Percentiles rank a stretch among this genome's conserved stretches.
Conservation (phyloP, 2,888 invertebrate species). For the Hemithea aestivaria region DNA sequence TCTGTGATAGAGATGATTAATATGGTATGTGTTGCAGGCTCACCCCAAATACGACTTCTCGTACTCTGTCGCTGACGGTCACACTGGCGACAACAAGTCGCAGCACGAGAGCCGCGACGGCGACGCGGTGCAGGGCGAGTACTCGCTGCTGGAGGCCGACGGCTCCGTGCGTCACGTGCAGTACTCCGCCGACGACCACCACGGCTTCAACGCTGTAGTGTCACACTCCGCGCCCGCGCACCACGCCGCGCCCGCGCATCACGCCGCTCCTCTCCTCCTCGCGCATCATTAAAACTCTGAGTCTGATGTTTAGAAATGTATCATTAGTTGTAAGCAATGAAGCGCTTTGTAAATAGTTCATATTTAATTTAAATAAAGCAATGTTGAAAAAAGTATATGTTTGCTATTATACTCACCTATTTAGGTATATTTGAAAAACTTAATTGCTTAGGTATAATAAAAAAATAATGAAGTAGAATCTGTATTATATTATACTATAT, state of each 20-base stretch:
- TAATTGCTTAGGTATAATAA: no score
- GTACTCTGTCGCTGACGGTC: conserved; percentile 64
- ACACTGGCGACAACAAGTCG: conserved; percentile 77
- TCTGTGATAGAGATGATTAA: not conserved
- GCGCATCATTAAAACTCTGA: conserved; percentile 39
- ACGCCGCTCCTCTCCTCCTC: conserved; percentile 35
- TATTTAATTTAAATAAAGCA: conserved; percentile 29
- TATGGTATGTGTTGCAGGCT: conserved; percentile 14
- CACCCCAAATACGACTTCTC: conserved; percentile 33
- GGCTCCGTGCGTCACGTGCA: conserved; percentile 60
- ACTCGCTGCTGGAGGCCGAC: conserved; percentile 43
- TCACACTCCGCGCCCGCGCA: conserved; percentile 55
- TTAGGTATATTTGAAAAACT: no score
- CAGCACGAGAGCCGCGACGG: conserved; percentile 77
- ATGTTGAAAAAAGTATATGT: conserved; percentile 17
- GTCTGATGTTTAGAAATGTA: conserved; percentile 15
- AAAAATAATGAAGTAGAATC: no score
- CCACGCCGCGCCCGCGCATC: conserved; percentile 28
- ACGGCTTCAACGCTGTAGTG: conserved; percentile 64
- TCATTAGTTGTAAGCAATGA: conserved; percentile 14
- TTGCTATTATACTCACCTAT: no score
- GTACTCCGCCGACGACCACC: conserved; percentile 68
- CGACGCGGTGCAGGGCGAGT: conserved; percentile 80
- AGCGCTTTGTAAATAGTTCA: conserved; percentile 31
- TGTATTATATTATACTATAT: no score